Evolutionary conservation across 1,140 invertebrate genomes (phyloP).

Genomic region (Sitodiplosis mosellana): DNA sequence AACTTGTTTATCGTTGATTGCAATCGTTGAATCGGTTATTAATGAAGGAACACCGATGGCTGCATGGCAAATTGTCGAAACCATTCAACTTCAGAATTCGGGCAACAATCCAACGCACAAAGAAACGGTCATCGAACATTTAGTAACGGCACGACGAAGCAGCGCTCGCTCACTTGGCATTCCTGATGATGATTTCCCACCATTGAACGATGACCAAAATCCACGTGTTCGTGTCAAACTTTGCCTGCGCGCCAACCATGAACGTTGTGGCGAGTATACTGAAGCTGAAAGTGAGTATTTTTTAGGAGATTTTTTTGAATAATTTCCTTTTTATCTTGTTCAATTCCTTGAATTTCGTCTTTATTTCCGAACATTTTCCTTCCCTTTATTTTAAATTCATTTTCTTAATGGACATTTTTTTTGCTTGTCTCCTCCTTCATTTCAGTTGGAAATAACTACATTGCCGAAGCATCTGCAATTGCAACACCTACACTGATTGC

Average conservation of each 20-base stretch:
- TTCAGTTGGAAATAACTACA: slow-evolving; percentile 56
- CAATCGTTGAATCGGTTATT: slow-evolving; percentile 46
- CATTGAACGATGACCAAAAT: slow-evolving; percentile 34
- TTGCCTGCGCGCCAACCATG: slow-evolving; percentile 53
- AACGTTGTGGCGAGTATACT: slow-evolving; percentile 64
- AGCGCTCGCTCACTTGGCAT: slow-evolving; percentile 28
- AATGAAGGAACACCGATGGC: slow-evolving; percentile 32
- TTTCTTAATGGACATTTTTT: not conserved
- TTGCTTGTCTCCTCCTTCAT: slow-evolving; percentile 12
- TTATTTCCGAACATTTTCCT: not conserved
- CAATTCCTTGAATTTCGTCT: not conserved
- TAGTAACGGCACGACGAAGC: slow-evolving; percentile 20
- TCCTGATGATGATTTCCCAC: slow-evolving; percentile 26
- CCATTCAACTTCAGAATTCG: slow-evolving; percentile 43
- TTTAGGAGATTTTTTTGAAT: not conserved
- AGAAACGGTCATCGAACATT: slow-evolving; percentile 41
- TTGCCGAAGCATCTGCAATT: slow-evolving; percentile 54
- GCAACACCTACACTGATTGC: slow-evolving; percentile 61
- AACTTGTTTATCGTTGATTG: slow-evolving; percentile 53
- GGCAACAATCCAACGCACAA: slow-evolving; percentile 44
- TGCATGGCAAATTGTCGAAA: slow-evolving; percentile 51
- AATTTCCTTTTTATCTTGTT: too few relatives aligned
- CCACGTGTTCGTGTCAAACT: slow-evolving; percentile 54
- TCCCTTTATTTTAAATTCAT: not conserved
- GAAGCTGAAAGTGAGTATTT: slow-evolving; percentile 62